phyloP scores from a whole-genome alignment of 1,140 invertebrate species.

The Triops longicaudatus region DNA sequence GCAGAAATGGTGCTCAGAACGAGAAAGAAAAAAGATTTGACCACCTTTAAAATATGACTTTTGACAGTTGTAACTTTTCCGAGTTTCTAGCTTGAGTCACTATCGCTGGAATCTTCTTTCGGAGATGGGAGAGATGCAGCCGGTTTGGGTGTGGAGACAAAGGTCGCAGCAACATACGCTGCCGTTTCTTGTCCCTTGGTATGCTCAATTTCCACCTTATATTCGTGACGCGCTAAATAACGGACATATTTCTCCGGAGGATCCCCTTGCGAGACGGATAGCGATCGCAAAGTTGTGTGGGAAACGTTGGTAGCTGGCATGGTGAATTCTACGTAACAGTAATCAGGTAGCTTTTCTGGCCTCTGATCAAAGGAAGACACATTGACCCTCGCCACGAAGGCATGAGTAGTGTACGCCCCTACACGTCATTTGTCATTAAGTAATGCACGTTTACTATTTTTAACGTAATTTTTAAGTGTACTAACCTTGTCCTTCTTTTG shows the following conservation, averaged over 20 bases:
- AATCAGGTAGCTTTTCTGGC: slow-evolving; percentile 80
- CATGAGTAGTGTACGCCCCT: slow-evolving; percentile 94
- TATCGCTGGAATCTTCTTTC: slow-evolving; percentile 30
- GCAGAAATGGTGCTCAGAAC: background rate
- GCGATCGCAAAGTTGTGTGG: slow-evolving; percentile 90
- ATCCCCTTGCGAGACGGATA: slow-evolving; percentile 80
- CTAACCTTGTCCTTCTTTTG: slow-evolving; percentile 92
- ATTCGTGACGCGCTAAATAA: slow-evolving; percentile 93
- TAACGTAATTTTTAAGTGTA: background rate
- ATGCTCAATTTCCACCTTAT: slow-evolving; percentile 79
- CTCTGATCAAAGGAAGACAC: slow-evolving; percentile 95
- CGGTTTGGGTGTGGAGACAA: slow-evolving; percentile 34
- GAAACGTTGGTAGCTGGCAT: slow-evolving; percentile 98
- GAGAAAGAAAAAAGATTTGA: slow-evolving; percentile 14
- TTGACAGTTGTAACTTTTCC: background rate
- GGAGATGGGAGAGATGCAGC: slow-evolving; percentile 17
- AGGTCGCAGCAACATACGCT: slow-evolving; percentile 63
- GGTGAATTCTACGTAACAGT: slow-evolving; percentile 89
- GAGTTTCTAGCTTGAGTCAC: slow-evolving; percentile 29
- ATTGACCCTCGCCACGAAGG: slow-evolving; percentile 83
- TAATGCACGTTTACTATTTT: background rate
- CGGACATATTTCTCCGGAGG: slow-evolving; percentile 98
- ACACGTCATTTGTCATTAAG: slow-evolving; percentile 32
- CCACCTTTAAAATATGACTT: background rate
- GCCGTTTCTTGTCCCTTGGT: slow-evolving; percentile 63